Evolutionary conservation across 2,888 invertebrate genomes (phyloP), one percentile per base, ranked within the genome.

Genomic region (Eudasyphora cyanicolor): DNA sequence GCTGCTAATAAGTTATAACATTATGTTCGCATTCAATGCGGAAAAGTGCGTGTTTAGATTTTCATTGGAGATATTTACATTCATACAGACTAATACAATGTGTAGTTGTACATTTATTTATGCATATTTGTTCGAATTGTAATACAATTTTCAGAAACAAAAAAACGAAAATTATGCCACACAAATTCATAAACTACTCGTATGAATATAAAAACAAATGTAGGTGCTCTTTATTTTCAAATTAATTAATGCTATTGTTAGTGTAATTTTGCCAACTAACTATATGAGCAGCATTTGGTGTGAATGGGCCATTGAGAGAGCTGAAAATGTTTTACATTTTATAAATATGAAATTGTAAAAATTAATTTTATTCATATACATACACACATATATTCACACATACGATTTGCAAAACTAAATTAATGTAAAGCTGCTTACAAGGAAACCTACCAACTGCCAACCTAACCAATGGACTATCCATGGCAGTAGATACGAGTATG

Each of bases 31-130:
- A 77, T 79, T 79, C 76, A 81, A 79, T 84, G 82, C 85, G 81
- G 85, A 81, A 83, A 84, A 85, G 87, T 87, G 89, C 88, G 88
- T 88, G 88, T 79, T 88, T 67, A 84, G 42, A 71, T 86, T 86
- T 86, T 85, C 86, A 82, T 12, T 64, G 8, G 19, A n/a, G n/a
- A n/a, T 19, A 4, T 19, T 38, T 73, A 21, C 21, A 67, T 17
- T 12, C 42, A 60, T 29, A 27, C 27, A 12, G 17, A 21, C 51
- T n/a, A n/a, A n/a, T n/a, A n/a, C n/a, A n/a, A n/a, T n/a, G n/a
- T n/a, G n/a, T n/a, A n/a, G n/a, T n/a, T n/a, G n/a, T n/a, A n/a
- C n/a, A n/a, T n/a, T 14, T 38, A 21, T 51, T 75, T 62, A 73
- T 73, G 35, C 27, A 35, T 51, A 82, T 79, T 49, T 21, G 27